Conservation (phyloP, 2,113 vertebrate genomes). For the Xenus cinereus region DNA sequence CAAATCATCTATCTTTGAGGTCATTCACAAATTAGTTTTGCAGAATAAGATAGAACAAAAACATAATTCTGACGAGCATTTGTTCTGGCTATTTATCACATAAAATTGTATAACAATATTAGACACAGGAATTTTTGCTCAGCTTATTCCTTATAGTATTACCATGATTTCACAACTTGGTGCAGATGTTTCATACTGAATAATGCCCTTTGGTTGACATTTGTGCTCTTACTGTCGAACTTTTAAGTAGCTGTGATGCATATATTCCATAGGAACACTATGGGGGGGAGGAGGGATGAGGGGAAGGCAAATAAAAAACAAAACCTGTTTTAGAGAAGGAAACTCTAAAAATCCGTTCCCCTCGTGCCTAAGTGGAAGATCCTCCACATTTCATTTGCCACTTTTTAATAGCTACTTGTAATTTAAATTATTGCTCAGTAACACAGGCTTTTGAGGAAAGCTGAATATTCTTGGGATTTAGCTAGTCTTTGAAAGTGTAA, state of each 20-base stretch:
- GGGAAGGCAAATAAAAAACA: neutral
- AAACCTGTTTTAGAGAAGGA: neutral
- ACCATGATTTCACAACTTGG: slow-evolving; percentile 46
- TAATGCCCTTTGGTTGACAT: slow-evolving; percentile 27
- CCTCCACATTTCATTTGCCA: neutral
- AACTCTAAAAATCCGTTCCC: neutral
- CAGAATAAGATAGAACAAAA: slow-evolving; percentile 69
- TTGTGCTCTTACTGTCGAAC: neutral
- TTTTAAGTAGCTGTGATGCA: slow-evolving; percentile 22
- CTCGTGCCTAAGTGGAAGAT: neutral
- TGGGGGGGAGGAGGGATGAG: neutral
- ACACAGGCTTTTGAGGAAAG: slow-evolving; percentile 13
- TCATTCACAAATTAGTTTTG: slow-evolving; percentile 69
- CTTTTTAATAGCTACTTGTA: slow-evolving; percentile 21
- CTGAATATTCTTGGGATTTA: slow-evolving; percentile 34
- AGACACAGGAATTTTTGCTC: slow-evolving; percentile 50
- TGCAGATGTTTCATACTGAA: slow-evolving; percentile 24
- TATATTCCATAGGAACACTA: neutral
- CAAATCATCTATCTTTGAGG: slow-evolving; percentile 65
- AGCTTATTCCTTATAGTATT: slow-evolving; percentile 22
- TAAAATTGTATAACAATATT: slow-evolving; percentile 53
- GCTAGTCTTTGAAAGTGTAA: neutral
- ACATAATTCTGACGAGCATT: slow-evolving; percentile 67
- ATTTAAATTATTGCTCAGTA: slow-evolving; percentile 50
- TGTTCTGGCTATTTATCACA: slow-evolving; percentile 66